Evolutionary conservation across 2,888 invertebrate species (phyloP).

Genomic region (Drosophila mimetica): DNA sequence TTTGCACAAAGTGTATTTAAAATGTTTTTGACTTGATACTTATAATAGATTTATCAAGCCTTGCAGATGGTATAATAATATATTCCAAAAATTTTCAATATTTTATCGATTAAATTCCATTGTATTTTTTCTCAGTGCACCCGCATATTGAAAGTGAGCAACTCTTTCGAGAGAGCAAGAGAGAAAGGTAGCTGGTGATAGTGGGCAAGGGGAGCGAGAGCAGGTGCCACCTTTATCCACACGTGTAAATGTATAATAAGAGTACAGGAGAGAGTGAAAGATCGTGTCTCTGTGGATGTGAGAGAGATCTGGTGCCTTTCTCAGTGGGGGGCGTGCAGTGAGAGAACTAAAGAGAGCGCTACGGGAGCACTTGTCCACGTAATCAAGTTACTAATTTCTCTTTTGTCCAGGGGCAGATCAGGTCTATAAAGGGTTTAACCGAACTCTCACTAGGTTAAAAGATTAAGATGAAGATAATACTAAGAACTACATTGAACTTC

Average conservation of each 20-base stretch:
- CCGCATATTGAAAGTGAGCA: background rate
- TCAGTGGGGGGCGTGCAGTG: background rate
- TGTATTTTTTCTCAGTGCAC: background rate
- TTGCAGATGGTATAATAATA: too few relatives aligned
- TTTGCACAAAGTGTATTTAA: too few relatives aligned
- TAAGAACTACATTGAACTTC: too few relatives aligned
- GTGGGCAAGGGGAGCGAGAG: too few relatives aligned
- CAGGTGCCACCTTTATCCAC: background rate
- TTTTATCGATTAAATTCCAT: too few relatives aligned
- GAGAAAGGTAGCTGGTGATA: background rate
- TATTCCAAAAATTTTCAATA: too few relatives aligned
- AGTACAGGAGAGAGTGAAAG: constrained; percentile 9
- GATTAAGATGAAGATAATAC: too few relatives aligned
- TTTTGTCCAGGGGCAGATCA: constrained; percentile 45
- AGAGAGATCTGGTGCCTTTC: background rate
- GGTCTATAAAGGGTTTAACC: background rate
- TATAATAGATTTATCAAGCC: too few relatives aligned
- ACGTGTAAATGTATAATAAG: constrained; percentile 12
- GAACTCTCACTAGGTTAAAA: background rate
- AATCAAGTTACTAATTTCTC: constrained; percentile 58
- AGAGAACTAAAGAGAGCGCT: constrained; percentile 10
- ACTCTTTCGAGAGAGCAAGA: background rate
- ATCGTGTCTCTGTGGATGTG: constrained; percentile 1
- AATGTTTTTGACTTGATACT: too few relatives aligned
- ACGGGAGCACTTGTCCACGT: constrained; percentile 66